Conservation (phyloP, 2,888 invertebrate species). For the Eledone cirrhosa region DNA sequence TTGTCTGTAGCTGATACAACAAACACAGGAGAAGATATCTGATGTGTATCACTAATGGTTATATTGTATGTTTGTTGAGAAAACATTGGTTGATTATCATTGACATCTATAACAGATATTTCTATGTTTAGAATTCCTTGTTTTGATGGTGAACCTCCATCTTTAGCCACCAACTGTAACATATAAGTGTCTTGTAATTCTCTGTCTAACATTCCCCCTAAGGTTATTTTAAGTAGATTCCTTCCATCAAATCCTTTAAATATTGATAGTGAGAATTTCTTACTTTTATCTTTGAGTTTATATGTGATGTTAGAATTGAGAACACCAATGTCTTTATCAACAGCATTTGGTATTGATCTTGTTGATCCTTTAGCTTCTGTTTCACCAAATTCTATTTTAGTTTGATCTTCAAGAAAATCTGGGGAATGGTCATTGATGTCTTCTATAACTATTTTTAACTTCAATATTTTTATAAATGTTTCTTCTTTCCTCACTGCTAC, state of each 20-base stretch:
- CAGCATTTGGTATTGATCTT: not conserved
- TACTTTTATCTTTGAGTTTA: not conserved
- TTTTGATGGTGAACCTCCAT: not conserved
- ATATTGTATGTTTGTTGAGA: slow-evolving; percentile 5
- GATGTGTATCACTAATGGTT: not conserved
- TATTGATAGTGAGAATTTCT: slow-evolving; percentile 6
- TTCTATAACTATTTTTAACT: slow-evolving; percentile 12
- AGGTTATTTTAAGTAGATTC: not conserved
- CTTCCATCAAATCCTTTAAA: slow-evolving; percentile 21
- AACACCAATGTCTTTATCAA: slow-evolving; percentile 16
- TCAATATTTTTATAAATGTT: not conserved
- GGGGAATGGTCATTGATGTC: slow-evolving; percentile 14
- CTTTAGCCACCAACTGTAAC: slow-evolving; percentile 3
- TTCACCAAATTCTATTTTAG: slow-evolving; percentile 9
- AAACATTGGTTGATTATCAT: slow-evolving; percentile 15
- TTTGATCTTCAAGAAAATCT: slow-evolving; percentile 3
- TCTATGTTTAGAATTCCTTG: not conserved
- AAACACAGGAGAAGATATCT: not conserved
- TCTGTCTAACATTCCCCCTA: slow-evolving; percentile 4
- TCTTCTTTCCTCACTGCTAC: slow-evolving; percentile 7
- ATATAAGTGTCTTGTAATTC: not conserved
- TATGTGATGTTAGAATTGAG: slow-evolving; percentile 9
- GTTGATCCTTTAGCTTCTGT: not conserved
- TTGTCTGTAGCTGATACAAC: slow-evolving; percentile 1
- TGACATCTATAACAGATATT: not conserved